These are phyloP conservation scores for Brachyopa scutellaris DNA, from an alignment of 2,888 invertebrate genomes.

Conservation along the genomic window DNA sequence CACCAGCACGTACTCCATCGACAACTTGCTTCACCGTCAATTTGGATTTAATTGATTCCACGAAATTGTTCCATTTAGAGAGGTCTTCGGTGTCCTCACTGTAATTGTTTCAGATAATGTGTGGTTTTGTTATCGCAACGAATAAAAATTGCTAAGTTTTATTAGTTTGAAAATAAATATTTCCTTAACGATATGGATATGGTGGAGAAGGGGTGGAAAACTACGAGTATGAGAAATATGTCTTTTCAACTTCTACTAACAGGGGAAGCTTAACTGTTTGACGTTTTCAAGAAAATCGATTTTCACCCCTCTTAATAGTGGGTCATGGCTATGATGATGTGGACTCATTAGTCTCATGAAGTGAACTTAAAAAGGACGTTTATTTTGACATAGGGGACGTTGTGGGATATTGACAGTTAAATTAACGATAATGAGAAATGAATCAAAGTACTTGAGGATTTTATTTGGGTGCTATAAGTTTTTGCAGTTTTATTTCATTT, in stretches of 20 bases:
- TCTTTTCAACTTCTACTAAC: not conserved
- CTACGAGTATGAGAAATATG: not conserved
- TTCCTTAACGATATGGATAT: not conserved
- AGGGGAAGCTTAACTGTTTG: not conserved
- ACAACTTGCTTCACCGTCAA: constrained; percentile 92
- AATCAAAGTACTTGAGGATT: not conserved
- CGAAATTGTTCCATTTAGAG: constrained; percentile 87
- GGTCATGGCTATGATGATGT: not conserved
- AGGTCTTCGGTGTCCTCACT: constrained; percentile 81
- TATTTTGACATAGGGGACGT: not conserved
- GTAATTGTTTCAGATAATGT: constrained; percentile 72
- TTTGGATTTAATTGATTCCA: constrained; percentile 90
- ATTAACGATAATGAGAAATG: not conserved
- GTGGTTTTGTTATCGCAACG: constrained; percentile 16
- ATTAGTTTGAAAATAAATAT: constrained; percentile 20
- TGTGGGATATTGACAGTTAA: not conserved
- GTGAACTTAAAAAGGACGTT: not conserved
- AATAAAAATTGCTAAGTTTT: constrained; percentile 15
- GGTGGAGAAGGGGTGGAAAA: not conserved
- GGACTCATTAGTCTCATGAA: not conserved
- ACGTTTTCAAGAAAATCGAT: not conserved
- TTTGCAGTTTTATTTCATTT: not conserved
- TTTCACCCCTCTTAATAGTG: not conserved
- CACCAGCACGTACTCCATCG: constrained; percentile 88
- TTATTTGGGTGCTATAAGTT: not conserved